Conservation (phyloP, 2,113 vertebrate genomes). For the Bathybates hornii region DNA sequence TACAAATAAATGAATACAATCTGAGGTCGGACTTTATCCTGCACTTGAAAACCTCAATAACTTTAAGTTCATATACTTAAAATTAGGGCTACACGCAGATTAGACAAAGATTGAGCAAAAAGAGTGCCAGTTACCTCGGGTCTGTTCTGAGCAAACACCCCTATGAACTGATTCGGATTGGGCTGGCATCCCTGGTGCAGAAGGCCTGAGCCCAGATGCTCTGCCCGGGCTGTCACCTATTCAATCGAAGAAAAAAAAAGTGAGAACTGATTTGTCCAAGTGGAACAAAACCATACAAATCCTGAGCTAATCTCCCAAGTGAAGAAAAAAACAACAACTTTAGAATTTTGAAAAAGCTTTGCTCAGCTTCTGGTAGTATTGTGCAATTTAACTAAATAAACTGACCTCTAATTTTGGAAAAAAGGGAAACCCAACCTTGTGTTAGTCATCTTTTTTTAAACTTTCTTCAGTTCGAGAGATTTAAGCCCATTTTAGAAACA, state of each 20-base stretch:
- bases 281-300: neutral
- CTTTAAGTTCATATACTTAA: neutral
- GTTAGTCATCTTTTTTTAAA: neutral
- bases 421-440: neutral
- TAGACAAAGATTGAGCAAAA: neutral
- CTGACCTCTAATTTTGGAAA: neutral
- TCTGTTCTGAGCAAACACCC: slow-evolving; percentile 95
- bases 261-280: neutral
- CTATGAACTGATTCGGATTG: slow-evolving; percentile 85
- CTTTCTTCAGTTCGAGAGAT: neutral
- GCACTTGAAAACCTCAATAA: neutral
- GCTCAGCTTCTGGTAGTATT: neutral
- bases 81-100: neutral
- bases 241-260: neutral
- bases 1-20: neutral
- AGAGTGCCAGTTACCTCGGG: slow-evolving; percentile 81
- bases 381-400: neutral
- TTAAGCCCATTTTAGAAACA: neutral
- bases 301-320: neutral
- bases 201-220: slow-evolving; percentile 90
- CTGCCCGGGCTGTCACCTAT: slow-evolving; percentile 86
- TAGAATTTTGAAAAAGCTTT: neutral
- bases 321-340: neutral
- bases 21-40: neutral
- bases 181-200: slow-evolving; percentile 86